Conservation (phyloP, 1,140 invertebrate species). For the Dreissena rostriformis region DNA sequence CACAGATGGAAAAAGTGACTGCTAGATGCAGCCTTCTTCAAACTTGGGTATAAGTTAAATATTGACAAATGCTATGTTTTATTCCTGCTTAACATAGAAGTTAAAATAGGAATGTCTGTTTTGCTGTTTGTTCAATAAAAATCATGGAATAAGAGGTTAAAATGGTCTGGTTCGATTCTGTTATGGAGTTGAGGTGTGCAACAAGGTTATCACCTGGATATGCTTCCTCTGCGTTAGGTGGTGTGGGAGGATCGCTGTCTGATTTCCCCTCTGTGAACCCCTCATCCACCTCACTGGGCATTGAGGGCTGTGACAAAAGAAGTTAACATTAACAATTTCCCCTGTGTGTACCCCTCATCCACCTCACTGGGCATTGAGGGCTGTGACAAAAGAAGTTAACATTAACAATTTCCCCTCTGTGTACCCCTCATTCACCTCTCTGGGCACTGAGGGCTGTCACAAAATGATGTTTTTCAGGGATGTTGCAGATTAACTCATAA, state of each 20-base stretch:
- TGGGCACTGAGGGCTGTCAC: slow-evolving; percentile 49
- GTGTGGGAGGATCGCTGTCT: slow-evolving; percentile 57
- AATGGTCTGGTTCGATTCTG: no score
- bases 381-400: slow-evolving; percentile 35
- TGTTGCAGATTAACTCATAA: no score
- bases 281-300: slow-evolving; percentile 69
- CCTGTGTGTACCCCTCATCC: slow-evolving; percentile 75
- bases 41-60: no score
- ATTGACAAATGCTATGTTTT: no score
- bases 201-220: slow-evolving; percentile 20
- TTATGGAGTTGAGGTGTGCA: no score
- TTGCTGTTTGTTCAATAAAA: no score
- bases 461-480: no score
- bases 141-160: no score
- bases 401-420: slow-evolving; percentile 62
- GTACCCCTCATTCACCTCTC: slow-evolving; percentile 73
- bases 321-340: slow-evolving; percentile 17
- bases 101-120: no score
- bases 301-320: slow-evolving; percentile 41
- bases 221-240: slow-evolving; percentile 8
- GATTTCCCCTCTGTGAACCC: slow-evolving; percentile 70
- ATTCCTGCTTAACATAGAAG: no score
- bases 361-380: slow-evolving; percentile 51
- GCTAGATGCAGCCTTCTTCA: no score
- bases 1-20: no score